Conservation (phyloP, 2,888 invertebrate genomes). For the Sphecodes monilicornis region DNA sequence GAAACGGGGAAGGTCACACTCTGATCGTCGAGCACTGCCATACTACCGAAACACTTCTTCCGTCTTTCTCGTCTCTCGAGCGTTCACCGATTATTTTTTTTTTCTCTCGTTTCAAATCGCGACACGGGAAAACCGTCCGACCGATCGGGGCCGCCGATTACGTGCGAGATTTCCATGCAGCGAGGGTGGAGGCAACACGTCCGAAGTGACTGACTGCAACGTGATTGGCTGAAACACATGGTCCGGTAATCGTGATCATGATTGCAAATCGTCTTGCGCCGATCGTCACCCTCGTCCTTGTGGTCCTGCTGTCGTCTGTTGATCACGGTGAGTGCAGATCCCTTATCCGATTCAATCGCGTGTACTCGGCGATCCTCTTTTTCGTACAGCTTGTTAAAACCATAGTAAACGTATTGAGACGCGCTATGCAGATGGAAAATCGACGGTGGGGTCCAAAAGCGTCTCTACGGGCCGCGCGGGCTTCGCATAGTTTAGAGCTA, state of each 20-base stretch:
- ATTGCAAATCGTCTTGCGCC: slow-evolving; percentile 72
- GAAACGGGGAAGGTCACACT: slow-evolving; percentile 7
- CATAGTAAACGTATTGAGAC: neutral
- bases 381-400: neutral
- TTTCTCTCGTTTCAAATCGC: neutral
- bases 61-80: neutral
- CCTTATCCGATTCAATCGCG: slow-evolving; percentile 5
- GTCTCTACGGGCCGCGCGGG: neutral
- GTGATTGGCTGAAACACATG: slow-evolving; percentile 72
- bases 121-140: slow-evolving; percentile 12
- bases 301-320: slow-evolving; percentile 73
- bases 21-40: slow-evolving; percentile 51
- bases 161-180: slow-evolving; percentile 53
- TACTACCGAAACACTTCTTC: neutral
- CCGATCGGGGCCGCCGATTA: slow-evolving; percentile 23
- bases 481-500: neutral
- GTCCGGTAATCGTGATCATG: slow-evolving; percentile 78
- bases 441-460: neutral
- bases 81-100: neutral
- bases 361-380: neutral
- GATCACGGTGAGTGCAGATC: slow-evolving; percentile 74
- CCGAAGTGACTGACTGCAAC: slow-evolving; percentile 64
- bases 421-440: neutral
- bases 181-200: slow-evolving; percentile 50
- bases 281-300: slow-evolving; percentile 72